Evolutionary conservation across 2,888 invertebrate species (phyloP).

Genomic region (Heliconius aoede): DNA sequence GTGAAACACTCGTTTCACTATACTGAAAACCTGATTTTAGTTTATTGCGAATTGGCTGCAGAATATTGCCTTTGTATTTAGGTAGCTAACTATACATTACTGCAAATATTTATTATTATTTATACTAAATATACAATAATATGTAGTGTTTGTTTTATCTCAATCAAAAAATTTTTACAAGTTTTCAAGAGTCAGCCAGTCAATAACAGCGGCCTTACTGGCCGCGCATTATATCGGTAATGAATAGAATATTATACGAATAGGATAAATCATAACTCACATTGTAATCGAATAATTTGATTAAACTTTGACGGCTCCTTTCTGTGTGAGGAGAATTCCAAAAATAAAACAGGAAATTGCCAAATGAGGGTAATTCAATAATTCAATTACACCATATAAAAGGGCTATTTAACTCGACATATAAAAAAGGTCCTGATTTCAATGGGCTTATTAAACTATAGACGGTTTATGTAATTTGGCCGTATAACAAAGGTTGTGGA

Average conservation of each 20-base stretch:
- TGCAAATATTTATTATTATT: too few species aligned
- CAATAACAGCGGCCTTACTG: constrained; percentile 19
- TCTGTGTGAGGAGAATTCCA: constrained; percentile 60
- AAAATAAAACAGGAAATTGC: constrained; percentile 68
- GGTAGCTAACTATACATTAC: too few species aligned
- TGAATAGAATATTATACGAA: constrained; percentile 52
- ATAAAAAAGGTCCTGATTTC: constrained; percentile 35
- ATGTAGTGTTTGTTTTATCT: too few species aligned
- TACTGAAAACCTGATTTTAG: background rate
- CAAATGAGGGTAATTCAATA: constrained; percentile 68
- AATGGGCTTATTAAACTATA: constrained; percentile 33
- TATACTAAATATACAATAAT: too few species aligned
- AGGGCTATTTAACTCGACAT: constrained; percentile 54
- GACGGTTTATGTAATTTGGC: constrained; percentile 51
- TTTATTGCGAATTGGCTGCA: constrained; percentile 2
- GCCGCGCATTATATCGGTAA: constrained; percentile 36
- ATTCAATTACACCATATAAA: constrained; percentile 64
- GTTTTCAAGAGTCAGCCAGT: too few species aligned
- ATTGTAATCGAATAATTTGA: constrained; percentile 71
- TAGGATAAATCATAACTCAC: constrained; percentile 68
- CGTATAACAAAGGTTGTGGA: constrained; percentile 50
- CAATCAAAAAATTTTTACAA: too few species aligned
- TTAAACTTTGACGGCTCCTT: constrained; percentile 78
- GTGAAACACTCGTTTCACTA: background rate
- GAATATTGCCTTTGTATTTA: background rate